A percentile compares a stretch with the other conserved stretches of the same genome.
Evolutionary conservation across 1,140 invertebrate species (phyloP).

Genomic region (Pseudomyrmex concolor): DNA sequence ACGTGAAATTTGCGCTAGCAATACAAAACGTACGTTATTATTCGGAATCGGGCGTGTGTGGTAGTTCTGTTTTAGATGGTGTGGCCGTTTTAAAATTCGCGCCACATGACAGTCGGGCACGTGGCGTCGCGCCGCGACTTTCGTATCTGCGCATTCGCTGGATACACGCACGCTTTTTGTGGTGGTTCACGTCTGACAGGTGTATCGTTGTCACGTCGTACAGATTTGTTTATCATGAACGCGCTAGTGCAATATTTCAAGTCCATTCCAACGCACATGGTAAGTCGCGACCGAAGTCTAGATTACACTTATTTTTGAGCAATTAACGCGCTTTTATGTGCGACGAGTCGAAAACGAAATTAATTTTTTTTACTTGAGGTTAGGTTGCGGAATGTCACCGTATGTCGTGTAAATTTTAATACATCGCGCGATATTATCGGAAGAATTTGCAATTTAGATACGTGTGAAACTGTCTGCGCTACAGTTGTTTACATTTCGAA

Average conservation of each 20-base stretch:
- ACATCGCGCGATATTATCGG: neutral
- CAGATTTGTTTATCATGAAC: conserved; percentile 70
- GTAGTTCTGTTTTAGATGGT: too few relatives aligned
- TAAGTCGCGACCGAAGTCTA: conserved; percentile 73
- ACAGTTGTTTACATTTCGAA: neutral
- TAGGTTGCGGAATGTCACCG: conserved; percentile 48
- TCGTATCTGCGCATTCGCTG: conserved; percentile 20
- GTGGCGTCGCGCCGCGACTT: neutral
- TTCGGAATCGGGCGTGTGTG: too few relatives aligned
- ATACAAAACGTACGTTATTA: too few relatives aligned
- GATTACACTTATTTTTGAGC: neutral
- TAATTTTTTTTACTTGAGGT: neutral
- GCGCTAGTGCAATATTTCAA: conserved; percentile 80
- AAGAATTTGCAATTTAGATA: conserved; percentile 17
- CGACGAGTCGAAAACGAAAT: too few relatives aligned
- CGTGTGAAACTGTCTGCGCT: neutral
- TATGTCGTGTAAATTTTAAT: conserved; percentile 29
- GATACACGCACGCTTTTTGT: neutral
- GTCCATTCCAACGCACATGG: conserved; percentile 87
- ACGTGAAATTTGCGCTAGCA: too few relatives aligned
- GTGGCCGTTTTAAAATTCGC: conserved; percentile 31
- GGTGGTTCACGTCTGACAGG: neutral
- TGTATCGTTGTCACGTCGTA: neutral
- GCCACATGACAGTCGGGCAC: neutral
- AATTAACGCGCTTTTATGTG: neutral